Conservation (phyloP, 2,113 vertebrate species). For the Cinclus cinclus region DNA sequence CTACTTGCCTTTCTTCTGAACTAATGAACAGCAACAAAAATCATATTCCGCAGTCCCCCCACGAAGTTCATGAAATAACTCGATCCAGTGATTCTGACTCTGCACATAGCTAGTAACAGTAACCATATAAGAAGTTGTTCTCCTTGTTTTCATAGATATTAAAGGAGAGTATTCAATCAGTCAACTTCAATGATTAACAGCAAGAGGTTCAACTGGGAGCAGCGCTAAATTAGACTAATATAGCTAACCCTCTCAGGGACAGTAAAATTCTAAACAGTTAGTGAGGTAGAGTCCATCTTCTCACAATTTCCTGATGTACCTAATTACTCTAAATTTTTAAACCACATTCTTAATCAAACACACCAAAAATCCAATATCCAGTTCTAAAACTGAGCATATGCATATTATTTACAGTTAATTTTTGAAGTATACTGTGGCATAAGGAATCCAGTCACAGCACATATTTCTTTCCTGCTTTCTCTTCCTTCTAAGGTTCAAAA, state of each 20-base stretch:
- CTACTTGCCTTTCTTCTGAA: not conserved
- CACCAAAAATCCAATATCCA: not conserved
- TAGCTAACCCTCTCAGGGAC: not conserved
- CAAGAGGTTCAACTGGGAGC: not conserved
- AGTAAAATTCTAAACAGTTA: not conserved
- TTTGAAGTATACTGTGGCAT: not conserved
- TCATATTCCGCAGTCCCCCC: not conserved
- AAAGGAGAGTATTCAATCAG: not conserved
- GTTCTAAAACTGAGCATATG: not conserved
- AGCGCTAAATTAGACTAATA: not conserved
- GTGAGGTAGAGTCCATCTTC: not conserved
- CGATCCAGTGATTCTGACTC: not conserved
- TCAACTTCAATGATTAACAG: not conserved
- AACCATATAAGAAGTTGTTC: not conserved
- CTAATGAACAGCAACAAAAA: not conserved
- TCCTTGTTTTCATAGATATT: not conserved
- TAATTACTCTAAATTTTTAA: not conserved
- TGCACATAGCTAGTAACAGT: not conserved
- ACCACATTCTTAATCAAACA: not conserved
- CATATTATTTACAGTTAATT: not conserved
- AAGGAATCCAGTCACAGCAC: not conserved
- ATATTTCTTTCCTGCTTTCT: not conserved
- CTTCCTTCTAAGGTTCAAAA: conserved; percentile 2
- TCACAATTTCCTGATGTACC: not conserved
- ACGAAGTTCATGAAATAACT: not conserved